Percentiles rank a stretch among this genome's conserved stretches.
These are phyloP conservation scores for Andrena camellia DNA, from an alignment of 2,888 invertebrate genomes.

Conservation along the genomic window DNA sequence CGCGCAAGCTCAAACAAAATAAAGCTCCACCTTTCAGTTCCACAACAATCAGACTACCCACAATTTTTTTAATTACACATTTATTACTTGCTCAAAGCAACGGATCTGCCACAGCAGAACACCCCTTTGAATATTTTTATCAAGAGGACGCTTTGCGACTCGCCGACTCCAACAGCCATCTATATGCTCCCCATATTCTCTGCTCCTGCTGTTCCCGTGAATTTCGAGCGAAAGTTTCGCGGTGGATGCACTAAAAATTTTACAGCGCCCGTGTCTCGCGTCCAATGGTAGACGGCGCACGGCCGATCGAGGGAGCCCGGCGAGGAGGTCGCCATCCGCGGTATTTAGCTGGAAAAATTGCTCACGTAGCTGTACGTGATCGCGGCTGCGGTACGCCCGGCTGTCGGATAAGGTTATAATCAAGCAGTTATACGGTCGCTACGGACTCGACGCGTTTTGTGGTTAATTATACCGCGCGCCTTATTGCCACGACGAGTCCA, in stretches of 20 bases:
- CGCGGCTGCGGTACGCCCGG: constrained; percentile 24
- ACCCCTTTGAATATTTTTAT: background rate
- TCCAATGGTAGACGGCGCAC: constrained; percentile 12
- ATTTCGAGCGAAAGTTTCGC: constrained; percentile 49
- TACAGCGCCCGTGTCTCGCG: constrained; percentile 45
- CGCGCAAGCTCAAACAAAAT: too few relatives aligned
- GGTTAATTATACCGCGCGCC: constrained; percentile 50
- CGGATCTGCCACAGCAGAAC: too few relatives aligned
- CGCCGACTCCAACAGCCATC: background rate
- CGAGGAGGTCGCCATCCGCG: constrained; percentile 43
- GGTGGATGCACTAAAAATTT: constrained; percentile 59
- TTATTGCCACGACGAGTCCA: constrained; percentile 37
- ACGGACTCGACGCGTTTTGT: constrained; percentile 41
- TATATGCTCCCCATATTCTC: background rate
- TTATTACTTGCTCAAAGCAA: too few relatives aligned
- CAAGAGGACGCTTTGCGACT: background rate
- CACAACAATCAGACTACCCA: too few relatives aligned
- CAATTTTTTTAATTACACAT: too few relatives aligned
- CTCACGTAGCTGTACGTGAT: constrained; percentile 59
- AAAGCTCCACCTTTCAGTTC: too few relatives aligned
- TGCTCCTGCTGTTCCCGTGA: background rate
- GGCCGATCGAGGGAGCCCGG: constrained; percentile 53
- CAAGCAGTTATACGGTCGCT: constrained; percentile 54
- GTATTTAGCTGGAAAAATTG: constrained; percentile 56
- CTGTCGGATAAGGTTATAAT: constrained; percentile 58